Percentiles rank a stretch among this genome's conserved stretches.
phyloP scores from a whole-genome alignment of 2,113 vertebrate genomes.

The Tichodroma muraria region DNA sequence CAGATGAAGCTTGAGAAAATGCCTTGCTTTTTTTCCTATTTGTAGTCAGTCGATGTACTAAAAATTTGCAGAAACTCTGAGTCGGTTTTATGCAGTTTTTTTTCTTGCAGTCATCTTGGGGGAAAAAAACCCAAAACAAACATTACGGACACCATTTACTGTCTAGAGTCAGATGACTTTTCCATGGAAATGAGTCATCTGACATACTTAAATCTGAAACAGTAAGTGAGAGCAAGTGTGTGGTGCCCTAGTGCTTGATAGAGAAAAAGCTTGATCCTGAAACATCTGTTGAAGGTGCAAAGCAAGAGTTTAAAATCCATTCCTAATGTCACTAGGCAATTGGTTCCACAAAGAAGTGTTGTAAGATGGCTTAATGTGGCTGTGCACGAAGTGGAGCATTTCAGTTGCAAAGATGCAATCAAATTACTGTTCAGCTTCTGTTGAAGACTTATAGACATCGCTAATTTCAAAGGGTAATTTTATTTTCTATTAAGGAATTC shows the following conservation, averaged over 20 bases:
- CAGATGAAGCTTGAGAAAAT: background rate
- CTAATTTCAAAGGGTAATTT: background rate
- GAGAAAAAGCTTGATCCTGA: background rate
- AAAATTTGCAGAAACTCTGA: background rate
- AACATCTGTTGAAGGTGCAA: background rate
- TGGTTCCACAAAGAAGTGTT: background rate
- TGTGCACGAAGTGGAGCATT: background rate
- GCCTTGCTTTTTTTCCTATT: background rate
- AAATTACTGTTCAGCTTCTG: background rate
- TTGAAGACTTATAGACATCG: background rate
- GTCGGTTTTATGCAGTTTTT: background rate
- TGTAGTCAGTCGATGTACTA: background rate
- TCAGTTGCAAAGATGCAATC: background rate
- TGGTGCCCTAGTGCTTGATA: background rate
- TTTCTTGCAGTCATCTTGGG: background rate
- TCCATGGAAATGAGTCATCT: background rate
- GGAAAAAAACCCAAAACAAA: rapidly evolving
- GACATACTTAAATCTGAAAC: background rate
- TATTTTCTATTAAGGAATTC: background rate
- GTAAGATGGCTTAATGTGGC: background rate
- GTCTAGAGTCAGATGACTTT: background rate
- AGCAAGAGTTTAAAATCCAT: background rate
- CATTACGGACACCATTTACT: background rate
- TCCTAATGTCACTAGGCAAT: background rate
- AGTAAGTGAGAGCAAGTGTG: background rate